Base-by-base conservation (phyloP, 1,140 invertebrate genomes). In the Ceratosolen solmsi region DNA sequence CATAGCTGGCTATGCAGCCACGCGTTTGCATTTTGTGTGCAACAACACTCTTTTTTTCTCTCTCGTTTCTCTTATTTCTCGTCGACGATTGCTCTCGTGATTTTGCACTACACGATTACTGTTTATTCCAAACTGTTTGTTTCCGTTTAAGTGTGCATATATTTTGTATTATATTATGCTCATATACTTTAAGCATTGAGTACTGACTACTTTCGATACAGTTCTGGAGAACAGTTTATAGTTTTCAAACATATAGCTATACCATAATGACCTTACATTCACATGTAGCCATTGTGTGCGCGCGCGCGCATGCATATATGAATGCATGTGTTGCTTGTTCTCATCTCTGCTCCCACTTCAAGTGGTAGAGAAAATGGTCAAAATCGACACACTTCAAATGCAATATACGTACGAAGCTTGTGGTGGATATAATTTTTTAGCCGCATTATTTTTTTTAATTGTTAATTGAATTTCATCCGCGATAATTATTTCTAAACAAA, bases 1-100 rank as follows among this genome's bases (percentile, higher is more conserved):
- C 86, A 76, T 87, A 90, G 71, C 86, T 87, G 30, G 87, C 83
- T 20, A 89, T 82, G 74, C 88, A 86, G 75, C 86, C 84, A 41
- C 85, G 86, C 22, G 84, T 38, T 70, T 85, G 86, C 88, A 88
- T 89, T 80, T 74, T 86, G 49, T 68, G 56, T 60, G 25, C 25
- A 49, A 38, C 38, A 20, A 63, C 22, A 25, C 17, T 38, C 20
- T 3, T 38, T 33, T 36, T 15, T 38, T 22, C 22, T 22, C 3
- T 9, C 30, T 65, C 17, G 60, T 36, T 65, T 36, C 60, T 65
- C 4, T 60, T 60, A n/a, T 63, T 33, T 33, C 13, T 30, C 30
- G 1, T 17, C 41, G 41, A 7, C 13, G 58, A 33, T 63, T 13
- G 25, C 4, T 63, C 15, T 63, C 15, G 27, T 17, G 13, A 15